Evolutionary conservation across 2,888 invertebrate genomes (phyloP).

Genomic region (Chelonus formosanus): DNA sequence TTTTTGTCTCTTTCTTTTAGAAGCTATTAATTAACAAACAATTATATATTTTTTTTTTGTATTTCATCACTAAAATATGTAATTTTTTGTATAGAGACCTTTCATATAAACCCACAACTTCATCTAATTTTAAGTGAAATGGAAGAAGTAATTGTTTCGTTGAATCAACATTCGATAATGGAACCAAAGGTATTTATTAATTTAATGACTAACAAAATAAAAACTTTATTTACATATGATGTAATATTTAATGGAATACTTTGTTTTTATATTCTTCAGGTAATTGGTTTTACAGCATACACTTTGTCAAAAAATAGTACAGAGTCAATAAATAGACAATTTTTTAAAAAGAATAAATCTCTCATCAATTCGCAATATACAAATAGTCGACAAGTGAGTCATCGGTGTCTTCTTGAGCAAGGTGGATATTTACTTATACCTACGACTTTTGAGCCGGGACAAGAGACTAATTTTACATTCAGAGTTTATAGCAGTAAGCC

Average conservation of each 20-base stretch:
- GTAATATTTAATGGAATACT: not conserved
- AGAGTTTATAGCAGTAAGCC: conserved; percentile 82
- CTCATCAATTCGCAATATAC: conserved; percentile 90
- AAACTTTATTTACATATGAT: not conserved
- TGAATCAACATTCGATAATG: conserved; percentile 90
- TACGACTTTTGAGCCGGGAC: conserved; percentile 89
- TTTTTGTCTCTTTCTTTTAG: not conserved
- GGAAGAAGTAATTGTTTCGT: conserved; percentile 83
- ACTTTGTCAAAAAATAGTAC: conserved; percentile 74
- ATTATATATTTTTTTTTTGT: too few species aligned
- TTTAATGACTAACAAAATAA: not conserved
- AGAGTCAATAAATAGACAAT: conserved; percentile 81
- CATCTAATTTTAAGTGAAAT: conserved; percentile 81
- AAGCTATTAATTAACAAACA: too few species aligned
- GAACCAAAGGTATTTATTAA: conserved; percentile 80
- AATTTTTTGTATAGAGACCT: conserved; percentile 72
- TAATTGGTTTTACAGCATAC: conserved; percentile 89
- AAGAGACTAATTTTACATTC: conserved; percentile 88
- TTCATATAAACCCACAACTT: conserved; percentile 92
- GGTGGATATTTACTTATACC: conserved; percentile 87
- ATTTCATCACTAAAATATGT: too few species aligned
- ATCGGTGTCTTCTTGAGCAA: conserved; percentile 79
- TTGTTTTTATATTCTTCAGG: conserved; percentile 53
- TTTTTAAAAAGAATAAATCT: conserved; percentile 87
- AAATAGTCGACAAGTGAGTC: conserved; percentile 88